Base-by-base conservation (phyloP, 1,140 invertebrate species). In the Ptiloglossa arizonensis region DNA sequence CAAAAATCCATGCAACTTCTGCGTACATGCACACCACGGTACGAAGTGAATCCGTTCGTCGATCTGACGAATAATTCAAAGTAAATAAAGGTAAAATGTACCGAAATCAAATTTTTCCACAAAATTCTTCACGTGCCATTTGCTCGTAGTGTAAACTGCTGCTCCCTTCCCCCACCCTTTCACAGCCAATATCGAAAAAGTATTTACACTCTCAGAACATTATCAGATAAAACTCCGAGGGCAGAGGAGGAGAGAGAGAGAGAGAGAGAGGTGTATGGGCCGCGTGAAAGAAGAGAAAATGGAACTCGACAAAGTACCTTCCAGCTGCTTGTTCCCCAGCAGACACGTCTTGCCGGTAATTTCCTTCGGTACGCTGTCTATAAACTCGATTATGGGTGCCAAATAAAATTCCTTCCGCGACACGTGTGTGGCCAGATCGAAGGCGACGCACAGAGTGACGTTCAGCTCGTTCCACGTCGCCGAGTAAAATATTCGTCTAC, bases 311-410 rank as follows among this genome's bases (percentile, higher is more conserved):
- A 24, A 69, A n/a, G 59, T 76, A 96, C 95, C 95, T 94, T 96
- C 95, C 27, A 95, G 90, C 78, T 94, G 93, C 86, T 95, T 94
- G 59, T 93, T 92, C 2, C 93, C 91, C 9, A 93, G 91, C 22
- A 80, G 88, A 41, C 90, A 89, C 19, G 92, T 88, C 70, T 91
- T 91, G 2, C 93, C 91, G 5, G 90, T 88, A 83, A 95, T 95
- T 81, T 95, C 94, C 27, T 94, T 91, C 17, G 96, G 95, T 35
- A 97, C 94, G 75, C 95, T 88, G 87, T 97, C 96, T 85, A 95
- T 95, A 90, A 97, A 97, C 89, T 97, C 96, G 9, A 95, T 95
- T 41, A 97, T 93, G 6, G 96, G 95, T 74, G 94, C 94, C 60
- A 97, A 91, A 86, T 94, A 95, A 85, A 95, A 94, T 85, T 93